Evolutionary conservation across 2,113 vertebrate genomes (phyloP).

Genomic region (Pelmatolapia mariae): DNA sequence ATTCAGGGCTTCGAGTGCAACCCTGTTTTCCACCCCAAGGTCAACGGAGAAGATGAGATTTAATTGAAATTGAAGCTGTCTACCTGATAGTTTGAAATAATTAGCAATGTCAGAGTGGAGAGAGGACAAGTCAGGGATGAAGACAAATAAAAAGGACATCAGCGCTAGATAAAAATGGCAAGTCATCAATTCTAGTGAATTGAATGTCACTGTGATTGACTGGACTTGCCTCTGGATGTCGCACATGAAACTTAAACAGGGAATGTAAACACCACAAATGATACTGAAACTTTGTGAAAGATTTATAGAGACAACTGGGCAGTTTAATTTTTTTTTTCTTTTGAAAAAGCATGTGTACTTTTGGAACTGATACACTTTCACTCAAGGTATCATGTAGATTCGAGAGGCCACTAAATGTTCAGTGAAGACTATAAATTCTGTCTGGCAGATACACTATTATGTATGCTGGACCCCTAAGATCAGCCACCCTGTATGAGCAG

Average conservation of each 20-base stretch:
- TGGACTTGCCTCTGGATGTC: conserved; percentile 43
- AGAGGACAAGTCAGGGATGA: conserved; percentile 49
- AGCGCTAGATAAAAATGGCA: conserved; percentile 48
- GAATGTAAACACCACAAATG: conserved; percentile 15
- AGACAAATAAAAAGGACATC: conserved; percentile 64
- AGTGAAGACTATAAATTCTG: background rate
- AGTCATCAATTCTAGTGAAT: conserved; percentile 51
- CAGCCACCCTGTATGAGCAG: background rate
- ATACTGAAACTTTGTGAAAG: conserved; percentile 4
- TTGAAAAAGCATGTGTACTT: background rate
- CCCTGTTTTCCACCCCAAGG: conserved; percentile 56
- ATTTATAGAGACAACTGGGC: background rate
- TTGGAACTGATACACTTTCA: background rate
- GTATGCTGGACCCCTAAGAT: conserved; percentile 1
- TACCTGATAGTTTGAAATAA: conserved; percentile 76
- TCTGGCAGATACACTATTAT: background rate
- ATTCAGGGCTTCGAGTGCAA: conserved; percentile 36
- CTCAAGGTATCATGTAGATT: background rate
- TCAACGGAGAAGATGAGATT: conserved; percentile 60
- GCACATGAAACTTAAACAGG: conserved; percentile 24
- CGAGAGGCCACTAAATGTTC: background rate
- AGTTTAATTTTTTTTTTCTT: background rate
- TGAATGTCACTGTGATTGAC: conserved; percentile 66
- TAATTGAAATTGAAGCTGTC: conserved; percentile 77
- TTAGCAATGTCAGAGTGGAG: conserved; percentile 69